Percentiles rank a stretch among this genome's conserved stretches.
Conservation (phyloP, 2,888 invertebrate species). For the Antitype chi region DNA sequence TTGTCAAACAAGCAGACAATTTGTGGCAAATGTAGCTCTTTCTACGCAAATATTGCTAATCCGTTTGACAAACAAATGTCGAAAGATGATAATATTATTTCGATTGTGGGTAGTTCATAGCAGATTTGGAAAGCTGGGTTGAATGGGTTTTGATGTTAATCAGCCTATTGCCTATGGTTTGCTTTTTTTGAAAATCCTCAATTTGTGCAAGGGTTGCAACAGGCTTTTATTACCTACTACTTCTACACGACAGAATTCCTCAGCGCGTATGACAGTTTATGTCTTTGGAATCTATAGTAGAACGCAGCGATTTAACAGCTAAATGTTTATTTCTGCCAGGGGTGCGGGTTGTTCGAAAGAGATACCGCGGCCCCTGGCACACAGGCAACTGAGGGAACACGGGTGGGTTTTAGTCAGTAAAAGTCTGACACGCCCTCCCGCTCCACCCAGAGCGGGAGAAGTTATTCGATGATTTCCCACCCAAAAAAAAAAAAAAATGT, state of each 20-base stretch:
- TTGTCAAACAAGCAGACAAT: constrained; percentile 44
- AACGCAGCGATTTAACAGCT: background rate
- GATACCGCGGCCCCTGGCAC: too few relatives aligned
- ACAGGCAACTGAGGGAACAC: too few relatives aligned
- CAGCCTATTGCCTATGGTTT: background rate
- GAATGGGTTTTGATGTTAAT: constrained; percentile 2
- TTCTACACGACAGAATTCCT: background rate
- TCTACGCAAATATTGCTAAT: constrained; percentile 43
- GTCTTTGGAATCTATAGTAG: background rate
- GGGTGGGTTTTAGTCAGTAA: too few relatives aligned
- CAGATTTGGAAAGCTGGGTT: constrained; percentile 13
- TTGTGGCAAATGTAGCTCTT: constrained; percentile 25
- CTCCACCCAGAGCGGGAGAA: too few relatives aligned
- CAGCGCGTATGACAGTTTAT: too few relatives aligned
- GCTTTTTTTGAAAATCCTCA: background rate
- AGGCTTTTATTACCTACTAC: background rate
- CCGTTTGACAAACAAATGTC: constrained; percentile 22
- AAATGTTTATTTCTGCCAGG: background rate
- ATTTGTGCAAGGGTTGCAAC: background rate
- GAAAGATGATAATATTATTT: constrained; percentile 23
- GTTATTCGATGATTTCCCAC: too few relatives aligned
- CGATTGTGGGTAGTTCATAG: constrained; percentile 10
- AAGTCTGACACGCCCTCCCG: too few relatives aligned
- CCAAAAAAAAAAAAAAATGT: too few relatives aligned
- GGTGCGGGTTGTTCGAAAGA: too few relatives aligned